Evolutionary conservation across 2,113 vertebrate genomes (phyloP), one percentile per base, ranked within the genome.

Genomic region (Hirundichthys speculiger): DNA sequence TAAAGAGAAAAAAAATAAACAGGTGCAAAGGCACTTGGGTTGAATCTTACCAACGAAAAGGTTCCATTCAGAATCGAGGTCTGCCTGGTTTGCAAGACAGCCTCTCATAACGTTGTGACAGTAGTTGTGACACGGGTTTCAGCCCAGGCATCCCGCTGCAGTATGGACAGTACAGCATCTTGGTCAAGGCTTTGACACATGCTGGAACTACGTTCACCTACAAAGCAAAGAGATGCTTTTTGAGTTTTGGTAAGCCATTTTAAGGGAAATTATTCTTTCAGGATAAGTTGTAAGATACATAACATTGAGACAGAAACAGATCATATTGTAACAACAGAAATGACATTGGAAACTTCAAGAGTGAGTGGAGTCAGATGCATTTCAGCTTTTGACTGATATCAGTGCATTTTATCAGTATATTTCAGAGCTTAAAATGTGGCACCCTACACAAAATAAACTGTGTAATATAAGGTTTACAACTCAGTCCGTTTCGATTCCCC

Each of bases 61-160:
- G 86, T 98, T 99, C 98, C 98, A 99, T 83, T 99, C 97, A 1
- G 95, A 94, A 82, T 99, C 97, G 13, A 99, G 93, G 90, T 99
- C 98, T 0, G 98, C 97, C 85, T 99, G 98, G 88, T 99, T 99
- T 14, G 98, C 98, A 64, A 99, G 91, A 83, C 98, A 99, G 87
- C 98, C 98, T 75, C 96, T 97, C 95, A 99, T 95, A 43, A 99
- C 96, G 16, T 99, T 99, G 81, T 97, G 95, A 79, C 98, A 99
- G 91, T 99, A 99, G 92, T 95, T 98, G 83, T 91, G 93, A 79
- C 98, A 98, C n/a, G 48, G 98, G 94, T 82, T 95, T 96, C 79
- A 98, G 93, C 0, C 91, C 89, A 13, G 96, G 94, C 58, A 96
- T 89, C 40, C 94, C 94, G 25, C 94, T 94, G 57, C 98, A 99